Conservation (phyloP, 2,888 invertebrate species). For the Bombyx huttoni region DNA sequence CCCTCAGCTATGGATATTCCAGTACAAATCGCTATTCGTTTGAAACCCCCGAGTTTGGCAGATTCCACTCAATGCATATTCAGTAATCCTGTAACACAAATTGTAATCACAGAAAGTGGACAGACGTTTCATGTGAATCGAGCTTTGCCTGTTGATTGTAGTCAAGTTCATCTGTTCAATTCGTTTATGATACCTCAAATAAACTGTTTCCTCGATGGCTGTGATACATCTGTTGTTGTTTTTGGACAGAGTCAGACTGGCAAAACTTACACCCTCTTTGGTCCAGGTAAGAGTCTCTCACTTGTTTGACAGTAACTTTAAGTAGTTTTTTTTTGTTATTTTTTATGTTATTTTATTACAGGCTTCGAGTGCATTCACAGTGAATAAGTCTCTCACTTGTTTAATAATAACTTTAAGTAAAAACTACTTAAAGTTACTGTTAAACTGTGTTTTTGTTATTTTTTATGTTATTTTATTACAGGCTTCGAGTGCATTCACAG, state of each 20-base stretch:
- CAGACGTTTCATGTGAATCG: conserved; percentile 69
- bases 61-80: conserved; percentile 73
- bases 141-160: conserved; percentile 71
- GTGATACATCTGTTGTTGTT: conserved; percentile 81
- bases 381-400: conserved; percentile 43
- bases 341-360: conserved; percentile 21
- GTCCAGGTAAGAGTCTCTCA: conserved; percentile 66
- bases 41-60: conserved; percentile 72
- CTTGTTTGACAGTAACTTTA: background rate
- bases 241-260: conserved; percentile 78
- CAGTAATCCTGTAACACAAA: conserved; percentile 72
- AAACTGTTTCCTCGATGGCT: conserved; percentile 78
- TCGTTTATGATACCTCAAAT: conserved; percentile 77
- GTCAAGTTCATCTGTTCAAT: conserved; percentile 75
- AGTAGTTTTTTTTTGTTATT: background rate
- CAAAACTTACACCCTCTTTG: conserved; percentile 81
- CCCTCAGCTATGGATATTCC: conserved; percentile 76
- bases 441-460: background rate
- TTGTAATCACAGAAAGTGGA: conserved; percentile 73
- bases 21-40: conserved; percentile 79
- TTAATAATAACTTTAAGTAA: background rate
- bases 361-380: conserved; percentile 70
- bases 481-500: conserved; percentile 70
- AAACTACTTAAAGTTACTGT: too few species aligned
- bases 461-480: conserved; percentile 21